A percentile compares a stretch with the other conserved stretches of the same genome.
These are phyloP conservation scores for Hestina assimilis DNA, from an alignment of 1,140 invertebrate genomes.

Conservation along the genomic window DNA sequence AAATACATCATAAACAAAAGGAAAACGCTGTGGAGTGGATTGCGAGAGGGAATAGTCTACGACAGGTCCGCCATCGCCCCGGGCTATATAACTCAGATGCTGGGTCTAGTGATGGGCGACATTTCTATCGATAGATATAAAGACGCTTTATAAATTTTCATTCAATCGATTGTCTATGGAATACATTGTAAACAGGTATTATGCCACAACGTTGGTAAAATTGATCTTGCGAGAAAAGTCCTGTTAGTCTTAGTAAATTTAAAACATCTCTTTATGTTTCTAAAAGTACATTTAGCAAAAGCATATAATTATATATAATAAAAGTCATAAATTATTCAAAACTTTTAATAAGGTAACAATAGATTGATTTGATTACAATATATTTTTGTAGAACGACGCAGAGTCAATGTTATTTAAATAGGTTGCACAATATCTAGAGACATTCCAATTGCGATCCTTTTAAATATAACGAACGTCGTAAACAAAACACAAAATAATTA, in stretches of 20 bases:
- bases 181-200: no score
- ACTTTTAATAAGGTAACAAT: neutral
- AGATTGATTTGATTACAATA: no score
- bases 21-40: constrained; percentile 32
- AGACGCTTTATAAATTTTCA: neutral
- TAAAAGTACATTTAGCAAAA: no score
- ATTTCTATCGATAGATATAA: neutral
- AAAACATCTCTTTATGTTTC: no score
- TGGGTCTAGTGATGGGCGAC: constrained; percentile 5
- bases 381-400: no score
- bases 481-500: constrained; percentile 19
- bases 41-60: constrained; percentile 36
- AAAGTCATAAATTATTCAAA: neutral
- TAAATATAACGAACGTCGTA: neutral
- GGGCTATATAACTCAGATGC: constrained; percentile 27
- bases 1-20: constrained; percentile 32
- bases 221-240: no score
- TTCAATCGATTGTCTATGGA: no score
- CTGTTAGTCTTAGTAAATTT: no score
- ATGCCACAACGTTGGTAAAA: no score
- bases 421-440: no score
- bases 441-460: neutral
- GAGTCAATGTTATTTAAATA: no score
- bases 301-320: neutral
- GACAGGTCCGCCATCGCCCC: constrained; percentile 30